phyloP scores from a whole-genome alignment of 2,113 vertebrate genomes.

The Rhabdornis inornatus region DNA sequence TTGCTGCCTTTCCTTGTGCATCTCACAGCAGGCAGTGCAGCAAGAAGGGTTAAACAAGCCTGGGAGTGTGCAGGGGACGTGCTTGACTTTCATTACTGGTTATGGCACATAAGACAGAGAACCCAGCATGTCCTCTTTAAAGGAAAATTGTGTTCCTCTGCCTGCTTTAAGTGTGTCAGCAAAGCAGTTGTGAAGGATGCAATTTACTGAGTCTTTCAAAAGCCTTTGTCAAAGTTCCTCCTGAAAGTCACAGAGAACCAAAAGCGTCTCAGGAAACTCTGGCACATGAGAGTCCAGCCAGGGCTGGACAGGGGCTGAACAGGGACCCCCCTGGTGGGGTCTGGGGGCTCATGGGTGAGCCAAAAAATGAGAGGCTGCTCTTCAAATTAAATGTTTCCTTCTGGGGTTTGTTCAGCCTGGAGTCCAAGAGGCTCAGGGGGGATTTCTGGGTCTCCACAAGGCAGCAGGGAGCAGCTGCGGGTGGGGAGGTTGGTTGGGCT shows the following conservation, averaged over 20 bases:
- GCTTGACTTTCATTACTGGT: not conserved
- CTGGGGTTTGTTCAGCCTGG: not conserved
- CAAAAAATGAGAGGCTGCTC: not conserved
- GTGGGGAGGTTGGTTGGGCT: not conserved
- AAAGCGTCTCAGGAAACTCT: not conserved
- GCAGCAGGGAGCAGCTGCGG: not conserved
- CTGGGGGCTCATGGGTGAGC: not conserved
- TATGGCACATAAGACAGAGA: not conserved
- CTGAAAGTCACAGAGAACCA: not conserved
- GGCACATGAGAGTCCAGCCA: accelerated
- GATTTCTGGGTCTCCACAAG: no score
- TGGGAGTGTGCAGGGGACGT: not conserved
- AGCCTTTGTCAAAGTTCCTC: slow-evolving; percentile 9
- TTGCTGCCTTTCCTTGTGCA: not conserved
- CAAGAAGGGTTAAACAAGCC: not conserved
- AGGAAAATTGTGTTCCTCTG: slow-evolving; percentile 20
- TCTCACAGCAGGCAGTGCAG: not conserved
- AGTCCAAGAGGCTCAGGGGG: not conserved
- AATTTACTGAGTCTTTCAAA: slow-evolving; percentile 42
- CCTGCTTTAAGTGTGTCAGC: slow-evolving; percentile 1
- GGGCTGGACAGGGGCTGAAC: not conserved
- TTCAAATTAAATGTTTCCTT: not conserved
- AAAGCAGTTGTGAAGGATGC: not conserved
- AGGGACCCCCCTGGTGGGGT: not conserved
- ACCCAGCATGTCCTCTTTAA: not conserved